Percentiles rank a stretch among this genome's conserved stretches.
phyloP scores from a whole-genome alignment of 2,113 vertebrate species.

The Cranoglanis bouderius region DNA sequence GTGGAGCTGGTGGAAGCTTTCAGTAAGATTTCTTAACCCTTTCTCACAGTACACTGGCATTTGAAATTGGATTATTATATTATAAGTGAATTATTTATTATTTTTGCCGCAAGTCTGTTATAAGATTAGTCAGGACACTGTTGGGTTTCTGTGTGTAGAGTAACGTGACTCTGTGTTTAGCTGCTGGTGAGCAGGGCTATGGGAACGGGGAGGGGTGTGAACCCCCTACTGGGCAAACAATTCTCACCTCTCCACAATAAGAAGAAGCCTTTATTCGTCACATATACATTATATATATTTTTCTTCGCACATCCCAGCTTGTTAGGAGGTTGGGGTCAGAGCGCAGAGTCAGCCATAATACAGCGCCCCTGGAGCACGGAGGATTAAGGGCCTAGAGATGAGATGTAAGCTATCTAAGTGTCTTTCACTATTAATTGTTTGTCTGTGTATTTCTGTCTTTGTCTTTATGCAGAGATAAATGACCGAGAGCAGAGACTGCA shows the following conservation, averaged over 20 bases:
- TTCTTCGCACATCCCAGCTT: too few species aligned
- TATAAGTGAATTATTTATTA: too few species aligned
- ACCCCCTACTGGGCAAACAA: background rate
- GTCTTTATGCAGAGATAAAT: constrained; percentile 79
- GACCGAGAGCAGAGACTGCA: constrained; percentile 91
- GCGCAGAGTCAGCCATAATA: too few species aligned
- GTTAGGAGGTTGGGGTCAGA: too few species aligned
- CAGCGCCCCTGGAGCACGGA: too few species aligned
- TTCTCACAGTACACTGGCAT: background rate
- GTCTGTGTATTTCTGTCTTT: background rate
- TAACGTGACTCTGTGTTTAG: background rate
- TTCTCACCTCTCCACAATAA: background rate
- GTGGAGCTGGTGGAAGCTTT: constrained; percentile 82
- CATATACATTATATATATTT: too few species aligned
- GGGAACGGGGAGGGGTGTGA: too few species aligned
- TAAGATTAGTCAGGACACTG: too few species aligned
- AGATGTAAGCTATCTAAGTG: background rate
- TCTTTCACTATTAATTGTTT: background rate
- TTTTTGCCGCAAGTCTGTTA: too few species aligned
- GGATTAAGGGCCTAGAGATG: too few species aligned
- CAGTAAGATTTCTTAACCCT: constrained; percentile 79
- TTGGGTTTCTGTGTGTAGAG: background rate
- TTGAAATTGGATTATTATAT: too few species aligned
- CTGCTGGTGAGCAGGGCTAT: background rate
- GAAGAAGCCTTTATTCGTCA: too few species aligned